Base-by-base conservation (phyloP, 2,113 vertebrate genomes). In the Scophthalmus maximus region DNA sequence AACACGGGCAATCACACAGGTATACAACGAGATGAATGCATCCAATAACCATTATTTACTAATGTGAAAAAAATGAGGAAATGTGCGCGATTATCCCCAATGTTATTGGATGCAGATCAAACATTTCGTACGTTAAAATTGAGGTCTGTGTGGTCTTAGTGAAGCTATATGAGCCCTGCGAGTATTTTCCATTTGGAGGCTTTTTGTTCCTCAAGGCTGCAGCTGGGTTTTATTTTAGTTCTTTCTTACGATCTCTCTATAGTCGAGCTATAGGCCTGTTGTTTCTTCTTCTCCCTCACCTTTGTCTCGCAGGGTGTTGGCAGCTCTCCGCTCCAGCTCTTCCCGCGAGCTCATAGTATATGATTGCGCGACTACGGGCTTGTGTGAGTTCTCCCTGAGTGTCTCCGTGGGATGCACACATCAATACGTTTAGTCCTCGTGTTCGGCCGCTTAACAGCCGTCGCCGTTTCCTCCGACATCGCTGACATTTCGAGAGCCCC, bases 291-390 rank as follows among this genome's bases (percentile, higher is more conserved):
- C 2, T 27, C 17, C 73, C 22, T 55, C 26, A 55, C 51, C 23
- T 82, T 38, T 57, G 50, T 57, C 70, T 80, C 46, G 18, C 32
- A 4, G 20, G 57, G 75, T 22, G 73, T 78, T 67, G 76, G 73
- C 79, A 76, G 76, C 55, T 75, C 36, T 36, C 38, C n/a, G n/a
- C 65, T 75, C 44, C 56, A 26, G 29, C 57, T 57, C 56, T 44
- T 57, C 47, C 68, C 63, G 29, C 2, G 5, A 81, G 53, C 14
- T 15, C 5, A 17, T 17, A n/a, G 42, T n/a, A 20, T 46, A 9
- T 20, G n/a, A 46, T 8, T n/a, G 42, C 17, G 17, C 15, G 17
- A 5, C 18, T 44, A 11, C 42, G 8, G 42, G 18, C 6, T 6
- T 46, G 42, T 46, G 42, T 9, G 6, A 20, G 11, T 17, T 15